phyloP scores from a whole-genome alignment of 1,140 invertebrate species.

The Planococcus citri region DNA sequence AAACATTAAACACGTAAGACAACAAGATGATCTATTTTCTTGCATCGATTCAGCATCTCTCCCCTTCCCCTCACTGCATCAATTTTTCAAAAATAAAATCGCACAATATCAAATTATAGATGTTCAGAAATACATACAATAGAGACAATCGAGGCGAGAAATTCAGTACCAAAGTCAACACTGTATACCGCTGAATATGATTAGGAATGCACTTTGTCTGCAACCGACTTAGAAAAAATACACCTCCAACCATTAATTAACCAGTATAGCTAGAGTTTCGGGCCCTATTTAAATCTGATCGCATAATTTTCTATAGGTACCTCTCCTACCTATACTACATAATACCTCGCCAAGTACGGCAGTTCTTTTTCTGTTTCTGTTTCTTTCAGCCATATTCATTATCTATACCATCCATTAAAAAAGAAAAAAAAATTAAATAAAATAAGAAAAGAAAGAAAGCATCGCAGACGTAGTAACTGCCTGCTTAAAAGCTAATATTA shows the following conservation, averaged over 20 bases:
- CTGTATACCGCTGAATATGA: background rate
- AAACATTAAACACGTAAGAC: too few species aligned
- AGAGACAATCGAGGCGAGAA: too few species aligned
- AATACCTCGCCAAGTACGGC: background rate
- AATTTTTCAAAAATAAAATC: too few species aligned
- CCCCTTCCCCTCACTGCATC: too few species aligned
- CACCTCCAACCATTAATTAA: conserved; percentile 18
- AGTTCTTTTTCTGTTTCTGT: background rate
- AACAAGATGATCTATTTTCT: too few species aligned
- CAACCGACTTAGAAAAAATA: conserved; percentile 14
- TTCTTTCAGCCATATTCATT: background rate
- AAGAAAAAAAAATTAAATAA: background rate
- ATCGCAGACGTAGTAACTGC: background rate
- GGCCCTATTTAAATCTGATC: conserved; percentile 18
- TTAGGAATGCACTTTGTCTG: conserved; percentile 14
- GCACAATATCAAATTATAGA: too few species aligned
- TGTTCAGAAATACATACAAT: too few species aligned
- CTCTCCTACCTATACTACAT: too few species aligned
- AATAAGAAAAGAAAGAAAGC: too few species aligned
- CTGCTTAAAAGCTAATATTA: conserved; percentile 11
- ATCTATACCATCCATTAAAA: background rate
- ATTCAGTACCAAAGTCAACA: background rate
- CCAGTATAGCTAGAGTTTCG: background rate
- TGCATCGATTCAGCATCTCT: too few species aligned
- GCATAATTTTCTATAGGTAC: background rate